Evolutionary conservation across 2,888 invertebrate genomes (phyloP).

Genomic region (Urechis unicinctus): DNA sequence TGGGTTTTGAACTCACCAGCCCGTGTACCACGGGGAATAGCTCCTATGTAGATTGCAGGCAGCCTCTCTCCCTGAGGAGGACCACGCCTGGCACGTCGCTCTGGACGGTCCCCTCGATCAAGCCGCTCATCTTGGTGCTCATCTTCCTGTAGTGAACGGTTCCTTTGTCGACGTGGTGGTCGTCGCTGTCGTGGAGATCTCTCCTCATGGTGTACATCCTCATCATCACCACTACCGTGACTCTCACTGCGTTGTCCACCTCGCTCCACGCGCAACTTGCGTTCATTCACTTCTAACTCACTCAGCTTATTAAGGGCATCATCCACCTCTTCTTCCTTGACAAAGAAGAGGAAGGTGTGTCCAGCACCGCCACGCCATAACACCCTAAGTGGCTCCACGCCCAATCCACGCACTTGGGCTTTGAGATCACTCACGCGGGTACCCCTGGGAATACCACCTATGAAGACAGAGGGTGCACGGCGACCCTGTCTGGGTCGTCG

Average conservation of each 20-base stretch:
- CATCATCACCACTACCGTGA: too few relatives aligned
- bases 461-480: slow-evolving; percentile 32
- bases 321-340: slow-evolving; percentile 34
- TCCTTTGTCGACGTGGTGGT: background rate
- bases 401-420: slow-evolving; percentile 34
- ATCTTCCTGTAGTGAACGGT: too few relatives aligned
- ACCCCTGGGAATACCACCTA: slow-evolving; percentile 40
- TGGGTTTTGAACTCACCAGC: slow-evolving; percentile 44
- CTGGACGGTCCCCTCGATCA: too few relatives aligned
- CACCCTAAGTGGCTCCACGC: slow-evolving; percentile 41
- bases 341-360: slow-evolving; percentile 44
- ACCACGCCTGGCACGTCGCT: background rate
- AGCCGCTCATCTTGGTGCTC: too few relatives aligned
- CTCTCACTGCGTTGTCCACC: slow-evolving; percentile 13
- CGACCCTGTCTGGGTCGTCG: slow-evolving; percentile 6
- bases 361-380: slow-evolving; percentile 43
- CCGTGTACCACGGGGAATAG: slow-evolving; percentile 36
- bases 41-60: slow-evolving; percentile 40
- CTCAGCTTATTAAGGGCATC: slow-evolving; percentile 32
- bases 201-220: background rate
- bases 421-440: slow-evolving; percentile 44
- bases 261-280: slow-evolving; percentile 35
- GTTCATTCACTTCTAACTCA: slow-evolving; percentile 35
- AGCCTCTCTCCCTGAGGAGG: slow-evolving; percentile 6
- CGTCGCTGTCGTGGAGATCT: background rate